Base-by-base conservation (phyloP, 1,140 invertebrate genomes). In the Aphelenchoides fujianensis region DNA sequence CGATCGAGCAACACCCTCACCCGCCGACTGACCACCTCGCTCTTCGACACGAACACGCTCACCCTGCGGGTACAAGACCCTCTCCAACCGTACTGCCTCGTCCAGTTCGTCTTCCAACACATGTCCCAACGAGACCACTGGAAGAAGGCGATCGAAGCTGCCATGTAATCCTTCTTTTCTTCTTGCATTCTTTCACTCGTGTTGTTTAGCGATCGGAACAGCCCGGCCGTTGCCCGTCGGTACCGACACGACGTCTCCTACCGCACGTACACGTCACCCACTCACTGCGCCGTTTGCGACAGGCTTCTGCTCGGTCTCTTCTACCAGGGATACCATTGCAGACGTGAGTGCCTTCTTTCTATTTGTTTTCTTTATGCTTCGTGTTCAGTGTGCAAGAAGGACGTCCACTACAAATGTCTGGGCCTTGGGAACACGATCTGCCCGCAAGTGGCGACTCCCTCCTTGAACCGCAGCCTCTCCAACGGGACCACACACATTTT, bases 261-360 rank as follows among this genome's bases (percentile, higher is more conserved):
- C 57, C 55, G 70, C 19, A 77, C 78, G 19, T 77, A 77, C 55
- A 64, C n/a, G 23, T 9, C 12, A 41, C 73, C 70, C 3, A 89
- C 89, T 32, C 90, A 88, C 34, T 96, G 93, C 85, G 88, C 89
- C 66, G 88, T 90, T 78, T 96, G 93, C 85, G 89, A 89, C 23
- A 93, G 93, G 84, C 91, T 94, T 73, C 87, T 94, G 2, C 93
- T 93, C 86, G 95, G 94, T 28, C 88, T 91, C 72, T 93, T 95
- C 85, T 92, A 82, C 75, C 87, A 88, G 74, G 87, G 87, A 9
- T 88, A 88, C 74, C 71, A 81, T 48, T 87, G 86, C 78, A 73
- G 75, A 79, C 78, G 85, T 86, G 78, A 80, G 78, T 75, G n/a
- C n/a, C n/a, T n/a, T n/a, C n/a, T n/a, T n/a, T n/a, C n/a, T n/a